These are phyloP conservation scores for Craterocephalus amniculus DNA, from an alignment of 2,797 vertebrate species.

Conservation along the genomic window DNA sequence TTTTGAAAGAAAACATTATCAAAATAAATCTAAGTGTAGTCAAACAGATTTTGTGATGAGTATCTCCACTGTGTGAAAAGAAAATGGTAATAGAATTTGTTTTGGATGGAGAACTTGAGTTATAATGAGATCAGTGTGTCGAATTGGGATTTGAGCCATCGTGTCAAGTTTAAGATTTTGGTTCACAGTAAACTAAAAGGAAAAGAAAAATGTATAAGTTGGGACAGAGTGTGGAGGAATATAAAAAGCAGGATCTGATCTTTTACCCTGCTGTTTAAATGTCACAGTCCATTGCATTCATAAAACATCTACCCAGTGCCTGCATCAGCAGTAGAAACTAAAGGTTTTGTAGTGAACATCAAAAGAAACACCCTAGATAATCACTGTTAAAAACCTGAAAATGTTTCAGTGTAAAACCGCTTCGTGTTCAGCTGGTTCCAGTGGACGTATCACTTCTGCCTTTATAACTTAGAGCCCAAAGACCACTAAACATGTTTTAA, in stretches of 20 bases:
- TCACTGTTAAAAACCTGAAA: conserved; percentile 52
- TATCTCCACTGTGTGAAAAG: not conserved
- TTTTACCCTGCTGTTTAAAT: conserved; percentile 55
- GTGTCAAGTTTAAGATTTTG: conserved; percentile 38
- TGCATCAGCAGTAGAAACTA: conserved; percentile 45
- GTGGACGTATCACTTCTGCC: conserved; percentile 26
- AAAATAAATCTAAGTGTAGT: conserved; percentile 9
- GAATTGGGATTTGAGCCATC: conserved; percentile 30
- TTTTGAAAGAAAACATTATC: conserved; percentile 6
- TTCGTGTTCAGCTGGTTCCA: conserved; percentile 28
- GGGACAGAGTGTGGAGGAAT: conserved; percentile 25
- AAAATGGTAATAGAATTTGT: not conserved
- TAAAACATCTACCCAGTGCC: conserved; percentile 44
- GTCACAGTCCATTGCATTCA: conserved; percentile 56
- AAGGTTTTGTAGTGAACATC: conserved; percentile 57
- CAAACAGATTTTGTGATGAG: conserved; percentile 3
- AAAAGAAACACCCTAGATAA: conserved; percentile 54
- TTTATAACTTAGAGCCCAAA: conserved; percentile 32
- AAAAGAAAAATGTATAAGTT: conserved; percentile 10
- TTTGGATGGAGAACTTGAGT: conserved; percentile 22
- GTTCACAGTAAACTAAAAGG: not conserved
- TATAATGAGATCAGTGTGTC: conserved; percentile 26
- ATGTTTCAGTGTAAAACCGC: conserved; percentile 18
- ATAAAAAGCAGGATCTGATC: conserved; percentile 27
- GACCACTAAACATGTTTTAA: conserved; percentile 9